These are phyloP conservation scores for Drosophila mayaguana DNA, from an alignment of 2,888 invertebrate species.

Conservation along the genomic window DNA sequence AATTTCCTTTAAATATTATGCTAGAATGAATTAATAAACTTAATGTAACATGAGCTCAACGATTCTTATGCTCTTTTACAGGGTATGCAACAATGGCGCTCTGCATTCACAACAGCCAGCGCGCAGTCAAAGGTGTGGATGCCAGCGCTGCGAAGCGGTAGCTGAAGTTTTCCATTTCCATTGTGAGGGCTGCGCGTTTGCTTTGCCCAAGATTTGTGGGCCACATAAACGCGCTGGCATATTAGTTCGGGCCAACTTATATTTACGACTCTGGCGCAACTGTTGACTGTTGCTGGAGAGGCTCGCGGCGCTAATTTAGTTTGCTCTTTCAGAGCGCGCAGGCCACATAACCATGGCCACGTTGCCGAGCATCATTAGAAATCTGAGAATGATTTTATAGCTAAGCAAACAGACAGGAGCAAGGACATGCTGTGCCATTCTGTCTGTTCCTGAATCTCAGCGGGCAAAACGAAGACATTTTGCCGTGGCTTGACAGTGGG, in stretches of 20 bases:
- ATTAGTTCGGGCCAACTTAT: conserved; percentile 75
- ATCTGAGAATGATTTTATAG: conserved; percentile 72
- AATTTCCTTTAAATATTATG: no score
- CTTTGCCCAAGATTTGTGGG: conserved; percentile 74
- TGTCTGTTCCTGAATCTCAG: conserved; percentile 56
- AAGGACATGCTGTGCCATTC: conserved; percentile 9
- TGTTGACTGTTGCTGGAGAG: conserved; percentile 51
- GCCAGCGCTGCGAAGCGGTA: conserved; percentile 22
- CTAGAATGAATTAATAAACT: no score
- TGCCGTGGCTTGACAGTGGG: not conserved
- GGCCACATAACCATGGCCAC: conserved; percentile 14
- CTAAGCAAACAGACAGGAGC: conserved; percentile 66
- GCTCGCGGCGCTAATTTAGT: conserved; percentile 73
- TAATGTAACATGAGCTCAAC: fast-evolving
- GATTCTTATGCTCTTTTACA: not conserved
- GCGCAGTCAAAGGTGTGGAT: conserved; percentile 4
- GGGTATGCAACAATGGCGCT: conserved; percentile 23
- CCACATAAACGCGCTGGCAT: conserved; percentile 57
- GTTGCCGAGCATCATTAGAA: conserved; percentile 66
- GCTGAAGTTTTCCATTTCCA: conserved; percentile 37
- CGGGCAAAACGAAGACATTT: conserved; percentile 34
- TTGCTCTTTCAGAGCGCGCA: conserved; percentile 44
- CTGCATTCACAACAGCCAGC: not conserved
- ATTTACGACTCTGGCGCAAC: conserved; percentile 63
- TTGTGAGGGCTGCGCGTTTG: conserved; percentile 50